These are phyloP conservation scores for Venustaconcha ellipsiformis DNA, from an alignment of 1,140 invertebrate genomes.

Conservation along the genomic window DNA sequence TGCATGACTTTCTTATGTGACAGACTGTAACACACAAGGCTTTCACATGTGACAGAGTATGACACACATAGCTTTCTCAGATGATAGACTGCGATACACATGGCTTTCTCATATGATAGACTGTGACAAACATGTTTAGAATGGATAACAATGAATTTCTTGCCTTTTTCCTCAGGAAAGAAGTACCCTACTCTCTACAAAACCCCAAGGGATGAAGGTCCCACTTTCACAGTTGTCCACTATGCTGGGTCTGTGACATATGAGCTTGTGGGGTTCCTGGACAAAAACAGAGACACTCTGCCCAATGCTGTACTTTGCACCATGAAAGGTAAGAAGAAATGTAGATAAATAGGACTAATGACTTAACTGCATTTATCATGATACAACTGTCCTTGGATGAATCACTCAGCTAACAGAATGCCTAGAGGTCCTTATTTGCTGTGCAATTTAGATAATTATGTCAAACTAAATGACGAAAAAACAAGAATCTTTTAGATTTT, in stretches of 20 bases:
- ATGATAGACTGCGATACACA: no score
- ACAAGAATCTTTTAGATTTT: no score
- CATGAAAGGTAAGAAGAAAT: conserved; percentile 47
- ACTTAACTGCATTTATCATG: neutral
- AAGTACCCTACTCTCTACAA: conserved; percentile 44
- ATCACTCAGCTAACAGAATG: neutral
- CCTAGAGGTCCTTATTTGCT: neutral
- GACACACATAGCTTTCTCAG: no score
- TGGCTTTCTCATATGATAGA: no score
- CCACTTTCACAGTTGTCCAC: conserved; percentile 89
- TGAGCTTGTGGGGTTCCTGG: conserved; percentile 90
- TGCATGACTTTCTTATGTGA: no score
- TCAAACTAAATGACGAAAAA: no score
- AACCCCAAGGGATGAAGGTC: conserved; percentile 58
- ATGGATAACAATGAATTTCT: neutral
- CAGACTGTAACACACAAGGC: no score
- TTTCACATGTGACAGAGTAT: no score
- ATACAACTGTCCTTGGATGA: neutral
- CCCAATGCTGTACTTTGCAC: conserved; percentile 45
- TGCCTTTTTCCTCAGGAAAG: conserved; percentile 33
- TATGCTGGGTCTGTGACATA: conserved; percentile 78
- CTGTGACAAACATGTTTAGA: no score
- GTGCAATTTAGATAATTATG: no score
- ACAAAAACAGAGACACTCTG: conserved; percentile 90
- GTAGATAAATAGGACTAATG: neutral